A percentile compares a stretch with the other conserved stretches of the same genome.
Conservation (phyloP, 2,113 vertebrate species). For the Sturnira hondurensis region DNA sequence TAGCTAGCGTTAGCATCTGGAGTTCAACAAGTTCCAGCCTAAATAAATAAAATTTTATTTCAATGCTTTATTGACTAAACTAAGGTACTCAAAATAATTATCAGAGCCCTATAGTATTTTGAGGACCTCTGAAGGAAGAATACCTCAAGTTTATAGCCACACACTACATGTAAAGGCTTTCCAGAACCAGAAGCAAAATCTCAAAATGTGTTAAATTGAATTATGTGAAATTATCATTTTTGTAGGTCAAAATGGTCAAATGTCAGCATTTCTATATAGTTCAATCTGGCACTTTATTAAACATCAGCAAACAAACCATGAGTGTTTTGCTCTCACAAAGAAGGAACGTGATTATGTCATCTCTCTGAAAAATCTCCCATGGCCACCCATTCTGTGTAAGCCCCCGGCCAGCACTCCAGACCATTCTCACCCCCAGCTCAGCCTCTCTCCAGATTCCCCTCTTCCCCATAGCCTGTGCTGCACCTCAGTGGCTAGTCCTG, state of each 20-base stretch:
- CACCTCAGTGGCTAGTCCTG: not conserved
- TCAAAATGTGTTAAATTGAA: not conserved
- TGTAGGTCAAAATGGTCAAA: not conserved
- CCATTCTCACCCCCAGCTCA: not conserved
- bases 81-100: not conserved
- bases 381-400: not conserved
- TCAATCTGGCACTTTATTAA: not conserved
- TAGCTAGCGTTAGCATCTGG: not conserved
- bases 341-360: not conserved
- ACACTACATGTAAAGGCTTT: not conserved
- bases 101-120: not conserved
- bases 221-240: not conserved
- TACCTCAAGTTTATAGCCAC: not conserved
- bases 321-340: not conserved
- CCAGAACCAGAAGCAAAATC: not conserved
- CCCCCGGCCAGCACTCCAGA: not conserved
- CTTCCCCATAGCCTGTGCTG: not conserved
- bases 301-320: not conserved
- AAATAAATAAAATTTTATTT: not conserved
- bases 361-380: not conserved
- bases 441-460: fast-evolving
- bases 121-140: not conserved
- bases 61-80: not conserved
- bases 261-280: not conserved
- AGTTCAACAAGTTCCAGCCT: not conserved